These are phyloP conservation scores for Odontamblyopus rebecca DNA, from an alignment of 2,797 vertebrate species.

Conservation along the genomic window DNA sequence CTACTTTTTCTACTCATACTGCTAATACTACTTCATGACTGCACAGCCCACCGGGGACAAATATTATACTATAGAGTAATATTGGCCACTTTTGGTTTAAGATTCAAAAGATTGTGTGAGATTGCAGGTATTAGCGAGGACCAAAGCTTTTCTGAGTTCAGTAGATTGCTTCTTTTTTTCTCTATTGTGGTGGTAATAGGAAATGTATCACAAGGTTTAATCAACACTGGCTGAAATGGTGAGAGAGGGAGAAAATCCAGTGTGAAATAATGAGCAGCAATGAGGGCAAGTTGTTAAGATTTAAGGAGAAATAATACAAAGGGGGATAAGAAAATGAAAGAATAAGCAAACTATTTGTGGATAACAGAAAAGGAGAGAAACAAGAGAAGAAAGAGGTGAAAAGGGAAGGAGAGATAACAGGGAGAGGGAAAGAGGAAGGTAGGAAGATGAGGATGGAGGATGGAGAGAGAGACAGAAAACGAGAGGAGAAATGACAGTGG, in stretches of 20 bases:
- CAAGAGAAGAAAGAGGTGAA: neutral
- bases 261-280: conserved; percentile 22
- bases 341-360: neutral
- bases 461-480: neutral
- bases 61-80: too few species aligned
- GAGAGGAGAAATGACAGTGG: neutral
- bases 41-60: too few species aligned
- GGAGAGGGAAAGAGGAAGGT: neutral
- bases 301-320: conserved; percentile 8
- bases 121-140: neutral
- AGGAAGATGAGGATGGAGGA: neutral
- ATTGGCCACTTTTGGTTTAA: too few species aligned
- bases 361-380: neutral
- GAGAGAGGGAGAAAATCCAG: conserved; percentile 12
- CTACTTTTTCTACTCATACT: too few species aligned
- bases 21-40: too few species aligned
- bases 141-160: conserved; percentile 20
- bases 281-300: conserved; percentile 26
- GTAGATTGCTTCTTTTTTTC: conserved; percentile 38
- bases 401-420: neutral
- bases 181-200: conserved; percentile 49
- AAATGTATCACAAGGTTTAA: conserved; percentile 58
- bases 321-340: conserved; percentile 7
- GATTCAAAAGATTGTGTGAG: neutral
- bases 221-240: conserved; percentile 36